A percentile compares a stretch with the other conserved stretches of the same genome.
Evolutionary conservation across 92 coral and sea anemone genomes (phyloP).

Genomic region (Nematostella vectensis): DNA sequence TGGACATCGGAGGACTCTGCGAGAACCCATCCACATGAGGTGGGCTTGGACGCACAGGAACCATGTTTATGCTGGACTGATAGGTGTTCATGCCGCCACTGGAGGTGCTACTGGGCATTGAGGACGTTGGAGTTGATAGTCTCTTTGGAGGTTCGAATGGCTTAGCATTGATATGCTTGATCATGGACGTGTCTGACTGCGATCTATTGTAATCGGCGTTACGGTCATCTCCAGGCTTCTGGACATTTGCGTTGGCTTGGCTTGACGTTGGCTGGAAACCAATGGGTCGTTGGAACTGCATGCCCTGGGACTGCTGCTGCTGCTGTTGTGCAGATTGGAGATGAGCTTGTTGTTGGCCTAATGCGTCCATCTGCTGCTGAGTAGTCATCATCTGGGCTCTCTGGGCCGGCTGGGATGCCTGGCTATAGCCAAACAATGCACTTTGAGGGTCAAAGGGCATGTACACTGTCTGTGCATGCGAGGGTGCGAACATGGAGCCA

Average conservation of each 20-base stretch:
- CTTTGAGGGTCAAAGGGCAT: conserved; percentile 74
- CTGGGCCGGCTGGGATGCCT: conserved; percentile 66
- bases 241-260: conserved; percentile 37
- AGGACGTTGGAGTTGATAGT: conserved; percentile 56
- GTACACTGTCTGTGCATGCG: conserved; percentile 59
- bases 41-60: conserved; percentile 62
- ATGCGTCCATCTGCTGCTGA: conserved; percentile 27
- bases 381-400: conserved; percentile 45
- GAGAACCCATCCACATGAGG: conserved; percentile 61
- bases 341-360: conserved; percentile 44
- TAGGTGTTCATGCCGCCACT: conserved; percentile 49
- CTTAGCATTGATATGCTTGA: conserved; percentile 92
- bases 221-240: conserved; percentile 46
- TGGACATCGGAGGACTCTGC: conserved; percentile 80
- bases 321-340: conserved; percentile 17
- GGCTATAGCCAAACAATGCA: conserved; percentile 47
- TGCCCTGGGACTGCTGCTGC: conserved; percentile 26
- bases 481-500: conserved; percentile 59
- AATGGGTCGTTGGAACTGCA: conserved; percentile 46
- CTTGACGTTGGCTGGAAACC: conserved; percentile 56
- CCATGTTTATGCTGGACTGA: conserved; percentile 46
- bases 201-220: conserved; percentile 33
- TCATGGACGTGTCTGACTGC: conserved; percentile 65
- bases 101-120: conserved; percentile 35
- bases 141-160: conserved; percentile 98